Evolutionary conservation across 2,888 invertebrate genomes (phyloP).

Genomic region (Hypolimnas misippus): DNA sequence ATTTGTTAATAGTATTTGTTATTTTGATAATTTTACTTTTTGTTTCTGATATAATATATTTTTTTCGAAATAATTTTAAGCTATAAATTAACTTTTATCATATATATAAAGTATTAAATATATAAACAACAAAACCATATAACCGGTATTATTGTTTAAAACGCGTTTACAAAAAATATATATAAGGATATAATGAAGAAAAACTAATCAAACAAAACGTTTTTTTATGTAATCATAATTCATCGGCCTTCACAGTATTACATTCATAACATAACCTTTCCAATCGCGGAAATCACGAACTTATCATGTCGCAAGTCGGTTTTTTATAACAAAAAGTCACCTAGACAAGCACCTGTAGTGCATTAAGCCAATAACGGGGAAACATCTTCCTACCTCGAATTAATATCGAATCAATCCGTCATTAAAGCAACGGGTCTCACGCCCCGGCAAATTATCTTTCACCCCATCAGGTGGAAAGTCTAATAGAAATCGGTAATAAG

Average conservation of each 20-base stretch:
- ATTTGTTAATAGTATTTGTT: too few relatives aligned
- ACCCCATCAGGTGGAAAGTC: constrained; percentile 82
- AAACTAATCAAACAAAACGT: not conserved
- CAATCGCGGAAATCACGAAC: constrained; percentile 39
- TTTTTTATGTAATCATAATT: not conserved
- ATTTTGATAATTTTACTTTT: too few relatives aligned
- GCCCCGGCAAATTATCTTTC: constrained; percentile 79
- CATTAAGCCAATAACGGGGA: constrained; percentile 59
- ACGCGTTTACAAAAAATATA: too few relatives aligned
- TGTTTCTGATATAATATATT: too few relatives aligned
- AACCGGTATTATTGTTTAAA: too few relatives aligned
- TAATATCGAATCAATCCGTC: constrained; percentile 82
- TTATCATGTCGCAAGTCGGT: constrained; percentile 44
- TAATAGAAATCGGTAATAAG: constrained; percentile 83
- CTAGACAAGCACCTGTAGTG: constrained; percentile 61
- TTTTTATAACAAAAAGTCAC: constrained; percentile 56
- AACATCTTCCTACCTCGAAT: constrained; percentile 65
- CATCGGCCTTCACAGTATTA: constrained; percentile 1
- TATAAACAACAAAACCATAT: too few relatives aligned
- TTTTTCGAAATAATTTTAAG: too few relatives aligned
- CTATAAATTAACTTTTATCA: too few relatives aligned
- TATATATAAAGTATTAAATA: too few relatives aligned
- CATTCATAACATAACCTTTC: constrained; percentile 26
- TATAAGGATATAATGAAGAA: not conserved
- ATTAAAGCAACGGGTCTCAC: constrained; percentile 78